Conservation (phyloP, 1,140 invertebrate species). For the Pogonus chalceus region DNA sequence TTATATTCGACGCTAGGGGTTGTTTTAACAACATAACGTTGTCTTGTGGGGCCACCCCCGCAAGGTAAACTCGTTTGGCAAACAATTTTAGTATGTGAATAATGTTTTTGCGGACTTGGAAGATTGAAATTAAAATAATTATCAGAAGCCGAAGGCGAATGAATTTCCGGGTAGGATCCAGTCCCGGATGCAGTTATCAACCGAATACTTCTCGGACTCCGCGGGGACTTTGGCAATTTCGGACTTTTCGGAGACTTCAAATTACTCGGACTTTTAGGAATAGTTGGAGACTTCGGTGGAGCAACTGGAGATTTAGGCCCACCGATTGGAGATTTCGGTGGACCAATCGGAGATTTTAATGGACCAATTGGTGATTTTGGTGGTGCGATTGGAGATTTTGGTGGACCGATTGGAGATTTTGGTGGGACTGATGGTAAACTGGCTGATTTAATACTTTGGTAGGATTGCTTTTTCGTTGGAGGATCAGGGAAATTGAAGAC, state of each 20-base stretch:
- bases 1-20: slow-evolving; percentile 29
- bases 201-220: slow-evolving; percentile 19
- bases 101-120: slow-evolving; percentile 22
- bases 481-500: slow-evolving; percentile 14
- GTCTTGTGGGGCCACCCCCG: background rate
- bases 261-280: background rate
- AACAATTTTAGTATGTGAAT: slow-evolving; percentile 13
- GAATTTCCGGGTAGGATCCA: slow-evolving; percentile 16
- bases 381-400: slow-evolving; percentile 19
- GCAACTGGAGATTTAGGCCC: background rate
- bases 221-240: slow-evolving; percentile 18
- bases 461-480: no score
- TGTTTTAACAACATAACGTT: slow-evolving; percentile 20
- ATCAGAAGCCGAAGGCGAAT: slow-evolving; percentile 14
- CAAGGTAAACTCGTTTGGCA: slow-evolving; percentile 22
- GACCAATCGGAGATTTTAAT: slow-evolving; percentile 20
- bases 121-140: slow-evolving; percentile 23
- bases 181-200: background rate
- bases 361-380: slow-evolving; percentile 15
- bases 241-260: slow-evolving; percentile 1
- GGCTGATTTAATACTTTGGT: no score
- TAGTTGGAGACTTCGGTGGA: background rate
- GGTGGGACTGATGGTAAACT: slow-evolving; percentile 18
- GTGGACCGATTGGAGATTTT: slow-evolving; percentile 21
- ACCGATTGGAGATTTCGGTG: slow-evolving; percentile 6